A percentile compares a stretch with the other conserved stretches of the same genome.
phyloP scores from a whole-genome alignment of 2,113 vertebrate species.

The Onychorhynchus coronatus region DNA sequence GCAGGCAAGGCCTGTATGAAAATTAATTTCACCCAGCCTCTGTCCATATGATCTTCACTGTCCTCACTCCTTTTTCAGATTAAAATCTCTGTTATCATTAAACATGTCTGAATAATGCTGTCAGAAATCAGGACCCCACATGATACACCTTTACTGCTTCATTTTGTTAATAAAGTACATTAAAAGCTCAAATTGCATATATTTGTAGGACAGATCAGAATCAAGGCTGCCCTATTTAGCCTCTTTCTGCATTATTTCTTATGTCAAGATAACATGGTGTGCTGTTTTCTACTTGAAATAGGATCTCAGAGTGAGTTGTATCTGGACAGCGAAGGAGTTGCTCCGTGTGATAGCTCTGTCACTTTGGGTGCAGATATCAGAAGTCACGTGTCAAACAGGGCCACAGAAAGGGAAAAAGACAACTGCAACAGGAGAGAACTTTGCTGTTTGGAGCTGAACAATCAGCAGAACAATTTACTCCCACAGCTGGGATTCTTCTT shows the following conservation, averaged over 20 bases:
- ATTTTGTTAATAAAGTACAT: background rate
- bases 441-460: background rate
- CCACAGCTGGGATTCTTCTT: background rate
- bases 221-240: background rate
- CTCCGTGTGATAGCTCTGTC: background rate
- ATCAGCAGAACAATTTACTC: background rate
- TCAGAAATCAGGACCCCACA: background rate
- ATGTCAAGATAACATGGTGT: background rate
- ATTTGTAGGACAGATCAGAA: background rate
- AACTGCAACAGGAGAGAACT: background rate
- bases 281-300: background rate
- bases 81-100: background rate
- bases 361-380: background rate
- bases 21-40: background rate
- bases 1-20: background rate
- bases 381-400: background rate
- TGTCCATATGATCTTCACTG: fast-evolving
- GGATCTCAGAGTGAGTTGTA: background rate
- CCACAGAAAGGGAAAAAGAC: background rate
- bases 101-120: background rate
- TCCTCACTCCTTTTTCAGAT: background rate
- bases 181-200: background rate
- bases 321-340: background rate
- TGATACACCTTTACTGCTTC: background rate
- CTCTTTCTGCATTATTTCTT: background rate